phyloP scores from a whole-genome alignment of 2,797 vertebrate species.

The Acanthornis magna region DNA sequence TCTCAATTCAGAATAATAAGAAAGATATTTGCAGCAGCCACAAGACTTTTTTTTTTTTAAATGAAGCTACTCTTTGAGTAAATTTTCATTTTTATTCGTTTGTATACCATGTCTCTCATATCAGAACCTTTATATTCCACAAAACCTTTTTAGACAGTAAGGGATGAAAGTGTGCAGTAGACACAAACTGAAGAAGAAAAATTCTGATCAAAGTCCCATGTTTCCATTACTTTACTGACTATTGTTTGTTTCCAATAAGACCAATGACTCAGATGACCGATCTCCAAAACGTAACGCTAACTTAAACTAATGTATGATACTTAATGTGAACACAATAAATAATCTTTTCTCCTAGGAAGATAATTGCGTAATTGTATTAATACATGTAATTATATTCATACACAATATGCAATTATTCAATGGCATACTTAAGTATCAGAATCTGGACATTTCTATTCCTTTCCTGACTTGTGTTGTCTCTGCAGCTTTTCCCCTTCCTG shows the following conservation, averaged over 20 bases:
- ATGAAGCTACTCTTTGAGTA: background rate
- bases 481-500: background rate
- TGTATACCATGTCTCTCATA: background rate
- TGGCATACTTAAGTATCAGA: background rate
- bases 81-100: background rate
- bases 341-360: background rate
- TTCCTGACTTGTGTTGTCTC: background rate
- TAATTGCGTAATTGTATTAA: background rate
- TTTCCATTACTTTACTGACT: background rate
- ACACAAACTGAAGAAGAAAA: background rate
- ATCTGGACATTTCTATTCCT: background rate
- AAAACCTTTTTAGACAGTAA: background rate
- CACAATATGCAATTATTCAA: background rate
- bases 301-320: background rate
- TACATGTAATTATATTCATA: background rate
- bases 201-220: background rate
- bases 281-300: background rate
- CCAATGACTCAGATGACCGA: background rate
- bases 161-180: background rate
- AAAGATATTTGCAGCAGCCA: background rate
- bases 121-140: background rate
- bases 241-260: background rate
- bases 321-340: background rate
- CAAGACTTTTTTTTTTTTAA: background rate
- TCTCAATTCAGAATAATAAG: background rate